Evolutionary conservation across 2,113 vertebrate species (phyloP).

Genomic region (Toxotes chatareus): DNA sequence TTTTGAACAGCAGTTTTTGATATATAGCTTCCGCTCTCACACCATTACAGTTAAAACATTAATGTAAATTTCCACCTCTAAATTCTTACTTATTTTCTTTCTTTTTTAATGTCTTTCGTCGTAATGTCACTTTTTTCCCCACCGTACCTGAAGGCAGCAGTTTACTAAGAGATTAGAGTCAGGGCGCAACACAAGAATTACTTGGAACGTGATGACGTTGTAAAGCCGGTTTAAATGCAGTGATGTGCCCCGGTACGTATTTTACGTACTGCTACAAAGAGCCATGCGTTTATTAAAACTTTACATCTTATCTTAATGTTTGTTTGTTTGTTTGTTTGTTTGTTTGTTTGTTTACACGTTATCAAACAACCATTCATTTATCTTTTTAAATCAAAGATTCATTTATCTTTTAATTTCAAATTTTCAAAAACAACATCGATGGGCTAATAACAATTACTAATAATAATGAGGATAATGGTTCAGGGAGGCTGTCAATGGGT

Average conservation of each 20-base stretch:
- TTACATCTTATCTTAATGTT: too few species aligned
- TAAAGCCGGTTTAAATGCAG: slow-evolving; percentile 9
- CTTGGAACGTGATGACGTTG: slow-evolving; percentile 34
- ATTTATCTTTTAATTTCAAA: too few species aligned
- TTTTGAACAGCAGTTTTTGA: background rate
- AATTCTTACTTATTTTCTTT: background rate
- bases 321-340: too few species aligned
- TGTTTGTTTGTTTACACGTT: background rate
- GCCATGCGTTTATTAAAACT: background rate
- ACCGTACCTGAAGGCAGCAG: slow-evolving; percentile 60
- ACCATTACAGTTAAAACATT: background rate
- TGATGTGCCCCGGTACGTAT: background rate
- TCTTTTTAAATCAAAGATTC: too few species aligned
- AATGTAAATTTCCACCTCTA: background rate
- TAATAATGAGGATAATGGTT: background rate
- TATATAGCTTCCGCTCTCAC: background rate
- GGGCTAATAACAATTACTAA: background rate
- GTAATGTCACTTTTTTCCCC: background rate
- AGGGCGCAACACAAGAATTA: background rate
- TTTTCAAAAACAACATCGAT: background rate
- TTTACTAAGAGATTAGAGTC: slow-evolving; percentile 1
- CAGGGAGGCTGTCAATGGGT: background rate
- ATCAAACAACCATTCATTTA: background rate
- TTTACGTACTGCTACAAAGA: too few species aligned
- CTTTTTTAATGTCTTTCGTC: background rate